Evolutionary conservation across 1,140 invertebrate genomes (phyloP).

Genomic region (Pseudomyrmex cubaensis): DNA sequence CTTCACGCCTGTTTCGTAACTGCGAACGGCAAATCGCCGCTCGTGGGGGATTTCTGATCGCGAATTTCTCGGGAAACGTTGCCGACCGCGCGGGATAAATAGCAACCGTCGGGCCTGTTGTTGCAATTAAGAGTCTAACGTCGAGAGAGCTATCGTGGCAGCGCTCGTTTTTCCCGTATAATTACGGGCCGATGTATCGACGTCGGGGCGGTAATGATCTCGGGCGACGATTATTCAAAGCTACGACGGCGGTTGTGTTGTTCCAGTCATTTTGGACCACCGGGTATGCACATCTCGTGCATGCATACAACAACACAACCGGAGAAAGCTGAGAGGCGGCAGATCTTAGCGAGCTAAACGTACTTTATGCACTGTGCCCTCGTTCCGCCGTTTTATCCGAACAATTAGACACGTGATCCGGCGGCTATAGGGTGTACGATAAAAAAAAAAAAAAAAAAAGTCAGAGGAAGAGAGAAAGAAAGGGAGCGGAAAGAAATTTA

Average conservation of each 20-base stretch:
- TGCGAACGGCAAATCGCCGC: conserved; percentile 11
- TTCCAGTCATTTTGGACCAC: conserved; percentile 67
- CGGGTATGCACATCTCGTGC: conserved; percentile 71
- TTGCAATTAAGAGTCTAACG: conserved; percentile 39
- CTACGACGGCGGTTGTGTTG: neutral
- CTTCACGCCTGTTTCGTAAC: conserved; percentile 22
- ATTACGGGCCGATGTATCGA: conserved; percentile 50
- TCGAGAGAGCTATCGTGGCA: conserved; percentile 2
- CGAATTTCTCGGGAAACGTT: conserved; percentile 10
- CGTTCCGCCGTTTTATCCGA: conserved; percentile 79
- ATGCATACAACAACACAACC: conserved; percentile 44
- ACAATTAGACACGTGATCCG: conserved; percentile 80
- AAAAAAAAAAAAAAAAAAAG: no score
- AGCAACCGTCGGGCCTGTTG: conserved; percentile 2
- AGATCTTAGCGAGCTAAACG: conserved; percentile 77
- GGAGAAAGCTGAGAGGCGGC: conserved; percentile 79
- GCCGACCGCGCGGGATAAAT: conserved; percentile 31
- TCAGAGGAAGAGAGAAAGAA: conserved; percentile 41
- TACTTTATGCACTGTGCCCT: conserved; percentile 78
- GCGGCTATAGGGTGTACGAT: conserved; percentile 58
- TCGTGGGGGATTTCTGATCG: conserved; percentile 1
- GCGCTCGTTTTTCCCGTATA: conserved; percentile 44
- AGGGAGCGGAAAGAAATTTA: conserved; percentile 59
- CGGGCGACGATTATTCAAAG: conserved; percentile 52
- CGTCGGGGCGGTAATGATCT: conserved; percentile 32